Base-by-base conservation (phyloP, 2,888 invertebrate genomes). In the Eremobia ochroleuca region DNA sequence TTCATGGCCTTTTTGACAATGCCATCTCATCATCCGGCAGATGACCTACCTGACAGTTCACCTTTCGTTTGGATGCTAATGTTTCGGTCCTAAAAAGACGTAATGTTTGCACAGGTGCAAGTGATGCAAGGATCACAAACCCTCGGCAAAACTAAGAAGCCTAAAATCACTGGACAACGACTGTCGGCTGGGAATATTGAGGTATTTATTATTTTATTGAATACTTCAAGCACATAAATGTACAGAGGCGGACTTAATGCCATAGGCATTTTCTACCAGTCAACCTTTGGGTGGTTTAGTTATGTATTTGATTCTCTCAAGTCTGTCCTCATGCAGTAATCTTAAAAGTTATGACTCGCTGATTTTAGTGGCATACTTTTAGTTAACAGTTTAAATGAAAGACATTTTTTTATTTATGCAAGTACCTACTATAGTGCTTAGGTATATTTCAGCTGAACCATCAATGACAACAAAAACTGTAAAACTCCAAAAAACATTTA, bases 111-210 rank as follows among this genome's bases (percentile, higher is more conserved):
- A 62, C 79, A 97, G 97, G 97, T 97, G 65, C 97, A 97, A 87
- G 97, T 98, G 73, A 97, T 97, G 96, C 97, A 98, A 92, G 98
- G 98, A 69, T 98, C 98, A 4, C 98, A 99, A 92, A 99, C 98
- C 65, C 97, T 98, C 79, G 98, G 98, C 76, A 98, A 98, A 93
- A 98, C 98, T 58, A 98, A 98, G 94, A 98, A 98, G 85, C 97
- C 98, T 1, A 98, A 98, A 94, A 98, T 98, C 82, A 97, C 97
- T 59, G 97, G 98, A 49, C 98, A 98, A 92, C 97, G 98, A 78
- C 97, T 98, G 90, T 98, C 98, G 40, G 98, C 98, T 49, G 98
- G 98, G 74, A 98, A 98, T 92, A 98, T 99, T 88, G 99, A 99
- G 95, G 96, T 95, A n/a, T n/a, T n/a, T n/a, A n/a, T n/a, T n/a